Evolutionary conservation across 2,888 invertebrate species (phyloP), one percentile per base, ranked within the genome.

Genomic region (Hoplodrina ambigua): DNA sequence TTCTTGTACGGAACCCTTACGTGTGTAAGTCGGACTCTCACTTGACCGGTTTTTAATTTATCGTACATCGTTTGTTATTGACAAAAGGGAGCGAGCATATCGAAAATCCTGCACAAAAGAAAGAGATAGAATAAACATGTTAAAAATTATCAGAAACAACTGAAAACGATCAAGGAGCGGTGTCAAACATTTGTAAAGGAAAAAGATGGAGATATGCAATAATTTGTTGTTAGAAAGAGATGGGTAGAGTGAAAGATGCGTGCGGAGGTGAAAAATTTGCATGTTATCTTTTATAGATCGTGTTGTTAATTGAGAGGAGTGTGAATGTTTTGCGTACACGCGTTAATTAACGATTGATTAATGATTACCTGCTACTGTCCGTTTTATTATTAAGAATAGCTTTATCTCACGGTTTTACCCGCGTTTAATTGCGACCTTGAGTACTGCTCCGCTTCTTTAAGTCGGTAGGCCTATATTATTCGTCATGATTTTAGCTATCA

Each of bases 331-430:
- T 87, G 86, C 84, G 86, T 86, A 84, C 85, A 84, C 84, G 84
- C 81, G 89, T 92, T 94, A 93, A 94, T 94, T 94, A 94, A 85
- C 73, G 77, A 83, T 88, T 94, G 95, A 95, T 95, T 90, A 92
- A 94, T 94, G 92, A 85, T 76, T 74, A 71, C 82, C 57, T 72
- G 92, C 92, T 91, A 91, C 93, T 86, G 91, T 83, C 86, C 87
- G 86, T 89, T 90, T 87, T 70, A 60, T 86, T 89, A 13, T 44
- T 13, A 44, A 1, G 44, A 44, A 5, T 3, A 33, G 33, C 7
- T 33, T 7, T 33, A 33, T 7, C 33, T 7, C 33, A 7, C 33
- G 33, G 33, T 33, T 33, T 6, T 7, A 33, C 33, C 6, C 7
- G 33, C 33, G 6, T 33, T 33, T 33, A 1, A 7, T 33, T 33